These are phyloP conservation scores for Drosophila subpulchrella DNA, from an alignment of 1,140 invertebrate species.

Conservation along the genomic window DNA sequence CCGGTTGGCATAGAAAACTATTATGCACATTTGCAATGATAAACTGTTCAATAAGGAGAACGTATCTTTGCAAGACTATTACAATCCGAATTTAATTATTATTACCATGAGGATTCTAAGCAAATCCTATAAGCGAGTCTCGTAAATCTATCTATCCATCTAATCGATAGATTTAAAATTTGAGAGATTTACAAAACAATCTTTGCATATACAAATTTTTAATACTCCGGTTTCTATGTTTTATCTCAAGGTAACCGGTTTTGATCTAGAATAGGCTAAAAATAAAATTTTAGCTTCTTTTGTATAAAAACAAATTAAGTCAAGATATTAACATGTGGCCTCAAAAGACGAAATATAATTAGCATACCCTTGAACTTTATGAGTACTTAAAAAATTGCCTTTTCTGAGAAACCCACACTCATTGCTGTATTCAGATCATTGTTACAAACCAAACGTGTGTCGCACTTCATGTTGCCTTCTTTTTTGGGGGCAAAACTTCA, in stretches of 20 bases:
- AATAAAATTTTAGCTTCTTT: no score
- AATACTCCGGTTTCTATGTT: background rate
- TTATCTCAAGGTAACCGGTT: background rate
- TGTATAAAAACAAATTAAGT: no score
- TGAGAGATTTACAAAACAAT: no score
- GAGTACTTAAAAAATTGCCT: no score
- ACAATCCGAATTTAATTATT: no score
- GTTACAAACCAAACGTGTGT: constrained; percentile 43
- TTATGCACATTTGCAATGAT: background rate
- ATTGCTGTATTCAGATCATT: constrained; percentile 7
- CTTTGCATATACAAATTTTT: no score
- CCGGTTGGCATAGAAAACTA: background rate
- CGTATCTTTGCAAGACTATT: background rate
- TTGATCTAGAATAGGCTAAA: background rate
- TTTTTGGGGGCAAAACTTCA: constrained; percentile 29
- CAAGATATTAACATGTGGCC: no score
- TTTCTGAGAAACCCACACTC: background rate
- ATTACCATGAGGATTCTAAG: background rate
- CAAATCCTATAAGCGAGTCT: no score
- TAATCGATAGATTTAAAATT: background rate
- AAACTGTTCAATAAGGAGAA: background rate
- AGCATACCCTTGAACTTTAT: background rate
- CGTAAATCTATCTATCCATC: no score
- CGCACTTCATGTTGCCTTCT: constrained; percentile 36
- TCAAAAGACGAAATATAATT: no score